Evolutionary conservation across 37 sponge, comb jelly and placozoan species (phyloP).

Genomic region (Aplysina aerophoba): DNA sequence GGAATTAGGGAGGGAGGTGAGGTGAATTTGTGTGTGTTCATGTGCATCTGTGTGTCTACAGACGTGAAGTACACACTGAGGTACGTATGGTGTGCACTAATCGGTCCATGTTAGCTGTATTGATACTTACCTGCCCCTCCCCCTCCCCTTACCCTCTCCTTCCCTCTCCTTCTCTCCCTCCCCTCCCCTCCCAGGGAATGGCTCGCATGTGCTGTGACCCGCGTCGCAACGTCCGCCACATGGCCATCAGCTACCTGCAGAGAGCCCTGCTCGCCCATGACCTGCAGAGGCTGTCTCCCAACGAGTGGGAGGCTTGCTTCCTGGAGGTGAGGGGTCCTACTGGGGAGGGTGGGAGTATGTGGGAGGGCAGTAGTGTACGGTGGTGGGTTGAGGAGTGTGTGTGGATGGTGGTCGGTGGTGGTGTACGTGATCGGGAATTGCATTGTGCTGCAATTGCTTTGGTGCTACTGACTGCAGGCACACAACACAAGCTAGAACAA

Average conservation of each 20-base stretch:
- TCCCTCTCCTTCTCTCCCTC: neutral
- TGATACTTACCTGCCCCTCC: neutral
- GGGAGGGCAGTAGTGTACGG: too few relatives aligned
- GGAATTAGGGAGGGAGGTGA: neutral
- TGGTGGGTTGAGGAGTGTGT: too few relatives aligned
- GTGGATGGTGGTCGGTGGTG: neutral
- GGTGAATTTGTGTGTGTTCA: neutral
- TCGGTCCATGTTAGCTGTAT: too few relatives aligned
- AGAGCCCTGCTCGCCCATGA: slow-evolving; percentile 84
- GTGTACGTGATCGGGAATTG: neutral
- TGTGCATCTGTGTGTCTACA: slow-evolving; percentile 17
- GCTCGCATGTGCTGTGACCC: slow-evolving; percentile 84
- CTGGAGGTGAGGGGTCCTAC: slow-evolving; percentile 68
- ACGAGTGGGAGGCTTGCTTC: slow-evolving; percentile 93
- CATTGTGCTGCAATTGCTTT: neutral
- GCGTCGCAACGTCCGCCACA: slow-evolving; percentile 71
- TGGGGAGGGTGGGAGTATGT: too few relatives aligned
- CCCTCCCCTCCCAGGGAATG: slow-evolving; percentile 56
- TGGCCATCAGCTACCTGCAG: slow-evolving; percentile 86
- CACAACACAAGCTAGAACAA: too few relatives aligned
- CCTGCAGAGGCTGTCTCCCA: slow-evolving; percentile 61
- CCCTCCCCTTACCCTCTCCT: neutral
- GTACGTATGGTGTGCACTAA: too few relatives aligned
- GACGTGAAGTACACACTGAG: neutral
- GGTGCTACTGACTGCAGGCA: too few relatives aligned